Evolutionary conservation across 2,888 invertebrate genomes (phyloP), one percentile per base, ranked within the genome.

Genomic region (Dryomyza anilis): DNA sequence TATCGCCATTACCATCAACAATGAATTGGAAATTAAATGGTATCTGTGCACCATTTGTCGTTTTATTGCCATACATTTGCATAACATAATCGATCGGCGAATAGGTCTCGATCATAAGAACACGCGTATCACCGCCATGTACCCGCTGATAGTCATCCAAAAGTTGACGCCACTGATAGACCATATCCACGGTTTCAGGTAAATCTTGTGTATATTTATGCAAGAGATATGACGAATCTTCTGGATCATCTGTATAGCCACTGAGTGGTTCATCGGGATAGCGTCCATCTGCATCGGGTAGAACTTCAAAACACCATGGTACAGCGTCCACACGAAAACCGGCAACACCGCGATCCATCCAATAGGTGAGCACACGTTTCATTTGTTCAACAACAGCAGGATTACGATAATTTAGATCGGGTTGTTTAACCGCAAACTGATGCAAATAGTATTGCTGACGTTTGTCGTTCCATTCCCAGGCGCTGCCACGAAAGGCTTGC

Each of bases 261-360:
- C 86, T 84, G 8, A 78, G 66, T 2, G 87, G 88, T 75, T 89
- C 90, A 76, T 91, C 86, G 0, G 84, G 85, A 69, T 85, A 85
- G 55, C 80, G 71, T 1, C 87, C 86, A 27, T 83, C 84, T 77
- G 88, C 89, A 87, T 81, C 83, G 29, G 79, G 72, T 4, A 70
- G 27, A 2, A 77, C 79, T 67, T 81, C 92, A 69, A 81, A 83
- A 65, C 81, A 77, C 76, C 78, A 79, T 25, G 83, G 82, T 7
- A 92, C 87, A 1, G 93, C 92, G 75, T 93, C 93, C 50, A 96
- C 86, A 67, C 95, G 87, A 76, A 96, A 94, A 0, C 96, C 97
- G 76, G 93, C 92, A 0, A 95, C 88, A 1, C 95, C 95, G 70
- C 88, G 88, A 66, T 89, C 89, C 60, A 96, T 77, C 96, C 96